phyloP scores from a whole-genome alignment of 2,888 invertebrate species.

The Scaptomyza polygonia region DNA sequence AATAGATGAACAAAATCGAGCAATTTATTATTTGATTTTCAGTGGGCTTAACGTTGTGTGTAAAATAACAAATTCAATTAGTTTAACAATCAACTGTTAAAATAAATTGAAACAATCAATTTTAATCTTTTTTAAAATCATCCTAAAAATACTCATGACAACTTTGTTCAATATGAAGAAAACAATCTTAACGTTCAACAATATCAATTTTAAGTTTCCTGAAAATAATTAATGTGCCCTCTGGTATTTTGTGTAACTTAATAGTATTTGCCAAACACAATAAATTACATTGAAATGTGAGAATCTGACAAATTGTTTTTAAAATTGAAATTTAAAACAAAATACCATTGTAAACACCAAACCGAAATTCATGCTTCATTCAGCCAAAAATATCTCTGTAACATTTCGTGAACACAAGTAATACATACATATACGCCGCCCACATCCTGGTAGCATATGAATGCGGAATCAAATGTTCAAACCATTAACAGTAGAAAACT shows the following conservation, averaged over 20 bases:
- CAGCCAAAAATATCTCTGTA: background rate
- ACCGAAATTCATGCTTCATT: constrained; percentile 15
- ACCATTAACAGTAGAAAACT: constrained; percentile 13
- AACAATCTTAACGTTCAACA: background rate
- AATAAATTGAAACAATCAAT: too few species aligned
- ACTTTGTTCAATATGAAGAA: too few species aligned
- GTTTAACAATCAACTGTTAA: too few species aligned
- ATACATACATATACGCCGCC: too few species aligned
- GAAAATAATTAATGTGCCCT: background rate
- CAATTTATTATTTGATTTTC: too few species aligned
- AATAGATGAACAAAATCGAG: too few species aligned
- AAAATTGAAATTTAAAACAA: constrained; percentile 25
- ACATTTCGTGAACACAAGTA: background rate
- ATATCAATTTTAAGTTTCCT: background rate
- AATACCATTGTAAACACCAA: constrained; percentile 1
- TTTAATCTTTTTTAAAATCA: too few species aligned
- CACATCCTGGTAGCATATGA: background rate
- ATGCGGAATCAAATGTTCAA: background rate
- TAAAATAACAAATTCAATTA: background rate
- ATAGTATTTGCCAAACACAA: background rate
- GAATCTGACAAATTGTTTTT: constrained; percentile 3
- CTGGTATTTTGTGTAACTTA: background rate
- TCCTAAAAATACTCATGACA: too few species aligned
- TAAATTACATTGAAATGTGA: constrained; percentile 12
- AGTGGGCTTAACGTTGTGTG: too few species aligned